Conservation (phyloP, 2,797 vertebrate species). For the Presbytis comata region DNA sequence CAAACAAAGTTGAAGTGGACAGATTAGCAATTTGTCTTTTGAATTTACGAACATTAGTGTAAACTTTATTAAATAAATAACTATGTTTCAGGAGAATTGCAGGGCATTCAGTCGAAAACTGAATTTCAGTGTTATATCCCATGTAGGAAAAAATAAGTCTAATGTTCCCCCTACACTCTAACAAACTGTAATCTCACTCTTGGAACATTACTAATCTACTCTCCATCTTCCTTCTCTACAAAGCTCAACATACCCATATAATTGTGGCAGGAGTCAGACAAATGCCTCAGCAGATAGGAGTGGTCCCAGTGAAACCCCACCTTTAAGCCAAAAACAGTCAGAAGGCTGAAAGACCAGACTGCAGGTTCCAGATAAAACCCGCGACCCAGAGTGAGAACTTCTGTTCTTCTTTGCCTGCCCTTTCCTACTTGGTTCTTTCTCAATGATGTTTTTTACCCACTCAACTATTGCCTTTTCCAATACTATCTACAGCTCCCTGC, state of each 20-base stretch:
- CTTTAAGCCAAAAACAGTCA: too few species aligned
- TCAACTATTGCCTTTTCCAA: too few species aligned
- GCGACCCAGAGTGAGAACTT: too few species aligned
- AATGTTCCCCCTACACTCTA: slow-evolving; percentile 50
- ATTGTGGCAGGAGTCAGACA: too few species aligned
- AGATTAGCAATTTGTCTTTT: slow-evolving; percentile 62
- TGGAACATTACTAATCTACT: slow-evolving; percentile 45
- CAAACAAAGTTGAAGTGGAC: slow-evolving; percentile 69
- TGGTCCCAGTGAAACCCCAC: too few species aligned
- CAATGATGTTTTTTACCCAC: too few species aligned
- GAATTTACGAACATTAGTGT: slow-evolving; percentile 71
- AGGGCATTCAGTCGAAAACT: slow-evolving; percentile 65
- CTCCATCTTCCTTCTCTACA: slow-evolving; percentile 43
- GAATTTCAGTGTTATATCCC: slow-evolving; percentile 74
- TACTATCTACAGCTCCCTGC: too few species aligned
- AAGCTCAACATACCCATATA: slow-evolving; percentile 2
- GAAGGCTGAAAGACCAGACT: too few species aligned
- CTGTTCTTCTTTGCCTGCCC: too few species aligned
- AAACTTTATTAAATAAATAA: slow-evolving; percentile 72
- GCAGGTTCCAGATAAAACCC: too few species aligned
- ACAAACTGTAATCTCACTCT: slow-evolving; percentile 60
- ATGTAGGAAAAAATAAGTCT: slow-evolving; percentile 66
- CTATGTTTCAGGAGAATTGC: slow-evolving; percentile 63
- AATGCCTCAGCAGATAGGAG: too few species aligned
- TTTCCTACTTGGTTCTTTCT: too few species aligned